Evolutionary conservation across 2,113 vertebrate genomes (phyloP), one percentile per base, ranked within the genome.

Genomic region (Lichenostomus cassidix): DNA sequence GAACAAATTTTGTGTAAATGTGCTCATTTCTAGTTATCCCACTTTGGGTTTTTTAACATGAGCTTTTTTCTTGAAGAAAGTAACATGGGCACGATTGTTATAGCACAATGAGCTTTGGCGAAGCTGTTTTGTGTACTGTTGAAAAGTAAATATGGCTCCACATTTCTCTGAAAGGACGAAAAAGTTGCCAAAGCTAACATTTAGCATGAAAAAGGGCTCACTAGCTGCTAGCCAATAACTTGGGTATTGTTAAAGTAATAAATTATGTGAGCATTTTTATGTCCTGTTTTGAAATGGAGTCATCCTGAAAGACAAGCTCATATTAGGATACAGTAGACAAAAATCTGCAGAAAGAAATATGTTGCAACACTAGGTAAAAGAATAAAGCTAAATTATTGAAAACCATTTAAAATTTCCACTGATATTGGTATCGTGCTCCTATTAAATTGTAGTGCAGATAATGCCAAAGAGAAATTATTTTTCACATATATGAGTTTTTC

Each of bases 211-310:
- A 75, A 75, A 49, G 69, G 79, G 18, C 74, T 92, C 77, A 56
- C 35, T 84, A 93, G 15, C 9, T 62, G 13, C 63, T 70, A 68
- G 24, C 49, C 49, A 63, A 62, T 62, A 79, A 87, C 79, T 94
- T 90, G 27, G 63, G n/a, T 67, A 44, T 88, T 94, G 87, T 89
- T 96, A 94, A 92, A 31, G 19, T 70, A 85, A 80, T 24, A 67
- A 88, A 94, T 96, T 92, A 75, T 83, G 86, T 63, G 20, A 78
- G 44, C 15, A 89, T 87, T 95, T 94, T 96, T 88, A 69, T 90
- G 52, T 56, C 46, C 67, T 64, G 75, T 87, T 95, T 92, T 81
- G 56, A 82, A 96, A 74, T 69, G 18, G 27, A 95, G 94, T 96
- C 55, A 68, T 95, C 96, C 23, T 35, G 89, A 94, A 94, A 56